Conservation (phyloP, 1,140 invertebrate species). For the Solenopsis fugax region DNA sequence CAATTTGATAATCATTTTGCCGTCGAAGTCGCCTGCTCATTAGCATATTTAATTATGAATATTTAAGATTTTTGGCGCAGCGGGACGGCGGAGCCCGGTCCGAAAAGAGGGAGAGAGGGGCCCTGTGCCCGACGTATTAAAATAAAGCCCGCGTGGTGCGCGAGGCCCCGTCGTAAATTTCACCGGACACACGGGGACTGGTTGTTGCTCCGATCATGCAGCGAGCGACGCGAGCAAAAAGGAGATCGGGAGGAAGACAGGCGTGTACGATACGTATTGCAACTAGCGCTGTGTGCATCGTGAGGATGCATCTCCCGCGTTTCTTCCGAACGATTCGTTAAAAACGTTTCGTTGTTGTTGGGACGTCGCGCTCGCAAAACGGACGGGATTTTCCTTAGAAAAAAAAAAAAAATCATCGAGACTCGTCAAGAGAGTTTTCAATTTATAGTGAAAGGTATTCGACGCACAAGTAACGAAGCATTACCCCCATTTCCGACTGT, state of each 20-base stretch:
- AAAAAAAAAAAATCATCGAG: not conserved
- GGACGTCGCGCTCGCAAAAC: not conserved
- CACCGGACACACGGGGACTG: constrained; percentile 79
- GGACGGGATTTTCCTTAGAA: not conserved
- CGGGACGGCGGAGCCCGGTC: constrained; percentile 78
- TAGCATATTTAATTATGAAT: constrained; percentile 87
- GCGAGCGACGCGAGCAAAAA: constrained; percentile 77
- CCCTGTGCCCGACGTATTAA: constrained; percentile 78
- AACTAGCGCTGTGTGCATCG: constrained; percentile 67
- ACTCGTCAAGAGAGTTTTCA: not conserved
- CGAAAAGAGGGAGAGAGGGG: constrained; percentile 36
- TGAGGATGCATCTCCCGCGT: constrained; percentile 48
- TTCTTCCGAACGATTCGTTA: constrained; percentile 14
- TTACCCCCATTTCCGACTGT: not conserved
- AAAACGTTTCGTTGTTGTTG: not conserved
- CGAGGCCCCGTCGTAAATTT: constrained; percentile 83
- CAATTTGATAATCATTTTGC: constrained; percentile 85
- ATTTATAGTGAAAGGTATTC: not conserved
- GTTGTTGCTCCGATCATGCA: constrained; percentile 81
- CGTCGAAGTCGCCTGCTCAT: constrained; percentile 84
- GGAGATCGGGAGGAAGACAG: constrained; percentile 78
- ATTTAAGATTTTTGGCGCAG: constrained; percentile 86
- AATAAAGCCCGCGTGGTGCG: constrained; percentile 84
- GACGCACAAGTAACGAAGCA: not conserved
- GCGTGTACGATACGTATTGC: constrained; percentile 80